A percentile compares a stretch with the other conserved stretches of the same genome.
These are phyloP conservation scores for Drosophila pegasa DNA, from an alignment of 2,888 invertebrate species.

Conservation along the genomic window DNA sequence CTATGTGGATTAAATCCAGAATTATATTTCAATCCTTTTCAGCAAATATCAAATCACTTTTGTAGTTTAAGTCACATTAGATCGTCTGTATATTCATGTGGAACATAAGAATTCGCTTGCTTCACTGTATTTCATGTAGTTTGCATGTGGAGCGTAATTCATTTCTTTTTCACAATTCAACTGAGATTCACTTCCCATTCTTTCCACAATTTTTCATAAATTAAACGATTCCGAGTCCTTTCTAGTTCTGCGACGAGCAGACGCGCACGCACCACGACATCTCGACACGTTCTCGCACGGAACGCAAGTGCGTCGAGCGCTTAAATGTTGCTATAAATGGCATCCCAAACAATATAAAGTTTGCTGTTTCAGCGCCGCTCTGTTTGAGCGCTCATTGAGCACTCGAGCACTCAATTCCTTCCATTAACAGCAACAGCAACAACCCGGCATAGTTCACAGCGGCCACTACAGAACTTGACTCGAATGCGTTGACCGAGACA, in stretches of 20 bases:
- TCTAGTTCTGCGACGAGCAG: not conserved
- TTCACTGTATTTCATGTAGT: not conserved
- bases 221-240: not conserved
- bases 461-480: conserved; percentile 73
- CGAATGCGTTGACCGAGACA: conserved; percentile 78
- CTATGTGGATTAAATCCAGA: not conserved
- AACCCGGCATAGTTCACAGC: conserved; percentile 20
- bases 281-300: conserved; percentile 70
- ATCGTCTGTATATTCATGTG: not conserved
- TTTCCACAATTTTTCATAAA: not conserved
- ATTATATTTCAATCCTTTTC: not conserved
- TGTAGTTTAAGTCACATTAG: not conserved
- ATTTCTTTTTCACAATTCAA: not conserved
- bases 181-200: not conserved
- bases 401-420: conserved; percentile 59
- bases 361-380: conserved; percentile 13
- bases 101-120: not conserved
- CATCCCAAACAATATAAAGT: conserved; percentile 43
- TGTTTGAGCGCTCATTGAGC: conserved; percentile 22
- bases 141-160: not conserved
- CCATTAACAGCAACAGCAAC: conserved; percentile 51
- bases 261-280: conserved; percentile 51
- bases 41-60: not conserved
- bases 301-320: conserved; percentile 52
- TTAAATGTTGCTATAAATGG: conserved; percentile 59